A percentile compares a stretch with the other conserved stretches of the same genome.
Conservation (phyloP, 2,797 vertebrate species). For the Discoglossus pictus region DNA sequence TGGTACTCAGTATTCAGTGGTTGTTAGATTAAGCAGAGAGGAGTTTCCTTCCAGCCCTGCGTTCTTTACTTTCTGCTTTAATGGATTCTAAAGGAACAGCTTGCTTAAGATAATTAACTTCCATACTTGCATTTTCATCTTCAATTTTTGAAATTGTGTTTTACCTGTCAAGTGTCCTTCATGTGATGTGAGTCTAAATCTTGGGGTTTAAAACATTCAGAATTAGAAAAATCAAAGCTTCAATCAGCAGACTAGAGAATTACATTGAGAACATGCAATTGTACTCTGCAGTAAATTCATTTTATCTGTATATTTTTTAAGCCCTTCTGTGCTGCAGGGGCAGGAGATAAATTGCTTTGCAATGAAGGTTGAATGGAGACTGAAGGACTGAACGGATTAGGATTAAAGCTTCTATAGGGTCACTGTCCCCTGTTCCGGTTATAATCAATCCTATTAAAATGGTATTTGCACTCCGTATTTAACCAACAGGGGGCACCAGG, state of each 20-base stretch:
- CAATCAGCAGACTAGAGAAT: constrained; percentile 4
- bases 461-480: neutral
- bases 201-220: constrained; percentile 8
- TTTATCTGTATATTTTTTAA: constrained; percentile 30
- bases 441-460: neutral
- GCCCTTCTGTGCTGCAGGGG: constrained; percentile 14
- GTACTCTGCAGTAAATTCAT: constrained; percentile 2
- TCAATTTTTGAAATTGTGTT: constrained; percentile 24
- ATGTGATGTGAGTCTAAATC: constrained; percentile 16
- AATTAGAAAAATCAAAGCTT: constrained; percentile 17
- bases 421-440: neutral
- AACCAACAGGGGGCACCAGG: neutral
- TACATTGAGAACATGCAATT: constrained; percentile 8
- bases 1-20: neutral
- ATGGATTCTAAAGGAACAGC: constrained; percentile 17
- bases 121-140: constrained; percentile 26
- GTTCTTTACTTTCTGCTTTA: neutral
- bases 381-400: constrained; percentile 34
- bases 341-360: constrained; percentile 11
- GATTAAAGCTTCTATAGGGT: constrained; percentile 15
- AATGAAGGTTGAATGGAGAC: constrained; percentile 20
- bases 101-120: constrained; percentile 32
- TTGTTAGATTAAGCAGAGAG: constrained; percentile 1
- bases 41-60: neutral
- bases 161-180: constrained; percentile 43